Percentiles rank a stretch among this genome's conserved stretches.
These are phyloP conservation scores for Channallabes apus DNA, from an alignment of 2,797 vertebrate species.

Conservation along the genomic window DNA sequence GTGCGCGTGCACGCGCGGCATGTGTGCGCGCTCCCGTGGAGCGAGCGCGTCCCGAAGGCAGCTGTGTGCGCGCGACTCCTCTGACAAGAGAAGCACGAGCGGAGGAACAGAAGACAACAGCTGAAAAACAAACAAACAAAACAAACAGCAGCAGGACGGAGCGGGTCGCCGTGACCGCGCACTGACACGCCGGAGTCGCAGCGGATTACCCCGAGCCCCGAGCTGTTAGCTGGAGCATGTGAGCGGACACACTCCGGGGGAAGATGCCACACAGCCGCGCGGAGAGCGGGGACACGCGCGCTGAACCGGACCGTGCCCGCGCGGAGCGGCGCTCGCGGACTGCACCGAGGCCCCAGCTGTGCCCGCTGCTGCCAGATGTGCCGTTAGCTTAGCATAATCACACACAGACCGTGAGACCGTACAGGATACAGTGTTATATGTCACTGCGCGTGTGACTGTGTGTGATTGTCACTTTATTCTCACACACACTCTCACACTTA, in stretches of 20 bases:
- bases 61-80: slow-evolving; percentile 6
- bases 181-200: not conserved
- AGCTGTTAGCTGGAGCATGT: not conserved
- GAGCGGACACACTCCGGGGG: not conserved
- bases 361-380: slow-evolving; percentile 64
- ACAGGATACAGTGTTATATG: not conserved
- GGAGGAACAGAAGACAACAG: not conserved
- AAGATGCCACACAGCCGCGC: slow-evolving; percentile 8
- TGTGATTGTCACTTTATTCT: not conserved
- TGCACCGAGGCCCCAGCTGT: slow-evolving; percentile 69
- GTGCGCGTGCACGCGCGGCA: slow-evolving; percentile 9
- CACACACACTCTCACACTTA: not conserved
- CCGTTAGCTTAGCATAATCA: slow-evolving; percentile 44
- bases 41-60: not conserved
- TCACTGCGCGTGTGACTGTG: not conserved
- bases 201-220: not conserved
- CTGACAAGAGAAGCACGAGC: slow-evolving; percentile 8
- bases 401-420: not conserved
- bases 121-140: slow-evolving; percentile 41
- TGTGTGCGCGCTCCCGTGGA: slow-evolving; percentile 15
- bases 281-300: not conserved
- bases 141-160: slow-evolving; percentile 36
- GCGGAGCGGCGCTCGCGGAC: slow-evolving; percentile 67
- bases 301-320: slow-evolving; percentile 16
- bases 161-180: not conserved